Percentiles rank a stretch among this genome's conserved stretches.
These are phyloP conservation scores for Pseudochirops cupreus DNA, from an alignment of 2,797 vertebrate genomes.

Conservation along the genomic window DNA sequence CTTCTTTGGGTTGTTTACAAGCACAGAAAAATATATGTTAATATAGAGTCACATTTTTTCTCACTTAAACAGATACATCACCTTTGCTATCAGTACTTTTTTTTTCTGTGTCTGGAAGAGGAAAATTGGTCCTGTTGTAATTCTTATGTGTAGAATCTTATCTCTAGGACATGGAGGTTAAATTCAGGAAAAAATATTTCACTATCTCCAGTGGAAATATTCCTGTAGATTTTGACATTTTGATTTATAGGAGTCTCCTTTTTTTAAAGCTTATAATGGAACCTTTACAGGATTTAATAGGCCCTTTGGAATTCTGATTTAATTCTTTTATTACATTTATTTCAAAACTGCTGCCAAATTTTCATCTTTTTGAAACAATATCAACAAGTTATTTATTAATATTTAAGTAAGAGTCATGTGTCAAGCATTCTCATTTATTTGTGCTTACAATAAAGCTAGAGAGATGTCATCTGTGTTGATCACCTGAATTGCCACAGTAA, in stretches of 20 bases:
- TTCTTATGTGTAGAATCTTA: neutral
- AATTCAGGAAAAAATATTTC: neutral
- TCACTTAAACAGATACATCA: neutral
- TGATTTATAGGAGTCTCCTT: conserved; percentile 29
- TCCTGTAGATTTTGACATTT: conserved; percentile 33
- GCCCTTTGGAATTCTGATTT: conserved; percentile 42
- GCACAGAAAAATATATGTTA: neutral
- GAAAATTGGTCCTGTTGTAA: neutral
- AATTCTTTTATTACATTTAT: conserved; percentile 43
- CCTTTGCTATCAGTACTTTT: neutral
- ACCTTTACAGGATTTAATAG: conserved; percentile 10
- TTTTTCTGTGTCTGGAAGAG: neutral
- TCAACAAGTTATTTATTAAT: neutral
- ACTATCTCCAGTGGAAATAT: neutral
- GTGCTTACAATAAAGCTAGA: neutral
- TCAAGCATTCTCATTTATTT: neutral
- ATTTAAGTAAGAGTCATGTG: conserved; percentile 16
- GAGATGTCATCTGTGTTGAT: neutral
- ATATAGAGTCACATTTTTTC: neutral
- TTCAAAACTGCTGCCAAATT: conserved; percentile 23
- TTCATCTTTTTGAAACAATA: conserved; percentile 39
- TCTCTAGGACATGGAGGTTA: neutral
- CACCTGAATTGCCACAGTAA: neutral
- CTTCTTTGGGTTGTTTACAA: conserved; percentile 9
- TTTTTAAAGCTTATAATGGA: conserved; percentile 22